Evolutionary conservation across 2,888 invertebrate species (phyloP), one percentile per base, ranked within the genome.

Genomic region (Automeris io): DNA sequence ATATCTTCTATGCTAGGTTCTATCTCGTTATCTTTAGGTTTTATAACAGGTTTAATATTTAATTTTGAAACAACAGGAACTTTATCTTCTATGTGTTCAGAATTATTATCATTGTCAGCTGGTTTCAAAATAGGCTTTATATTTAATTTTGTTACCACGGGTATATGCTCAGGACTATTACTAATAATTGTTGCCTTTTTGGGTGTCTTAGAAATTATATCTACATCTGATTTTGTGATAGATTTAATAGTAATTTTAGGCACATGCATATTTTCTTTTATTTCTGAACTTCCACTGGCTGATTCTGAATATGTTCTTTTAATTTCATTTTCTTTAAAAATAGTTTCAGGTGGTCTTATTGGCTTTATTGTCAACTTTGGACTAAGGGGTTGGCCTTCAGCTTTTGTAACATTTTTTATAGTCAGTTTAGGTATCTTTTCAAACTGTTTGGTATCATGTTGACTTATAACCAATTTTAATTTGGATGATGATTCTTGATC

Each of bases 171-270:
- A 41, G 66, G 47, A 31, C 61, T 70, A 44, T 79, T 77, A 62
- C 53, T 61, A 33, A 58, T 47, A 39, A 46, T 38, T 43, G 48
- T 41, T 32, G 63, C 54, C 43, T 72, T 75, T 51, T 67, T 74
- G 19, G 61, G 55, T 47, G 63, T 57, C 51, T 72, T 74, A 29
- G 47, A 40, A 44, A 45, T 41, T 42, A 52, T 41, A 42, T 76
- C 78, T 45, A 45, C 36, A 49, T 77, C 78, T 37, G 54, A 47
- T 57, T 76, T 80, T 42, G 67, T 55, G 18, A 85, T 64, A 46
- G 88, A 80, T 68, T 90, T 90, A 25, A 89, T 89, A 37, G 89
- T 90, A 40, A 90, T 76, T 75, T 89, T 90, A 55, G 90, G 89
- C 61, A 89, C 75, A 62, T 87, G 82, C 29, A 71, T 54, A 59